Base-by-base conservation (phyloP, 2,113 vertebrate species). In the Etheostoma spectabile region DNA sequence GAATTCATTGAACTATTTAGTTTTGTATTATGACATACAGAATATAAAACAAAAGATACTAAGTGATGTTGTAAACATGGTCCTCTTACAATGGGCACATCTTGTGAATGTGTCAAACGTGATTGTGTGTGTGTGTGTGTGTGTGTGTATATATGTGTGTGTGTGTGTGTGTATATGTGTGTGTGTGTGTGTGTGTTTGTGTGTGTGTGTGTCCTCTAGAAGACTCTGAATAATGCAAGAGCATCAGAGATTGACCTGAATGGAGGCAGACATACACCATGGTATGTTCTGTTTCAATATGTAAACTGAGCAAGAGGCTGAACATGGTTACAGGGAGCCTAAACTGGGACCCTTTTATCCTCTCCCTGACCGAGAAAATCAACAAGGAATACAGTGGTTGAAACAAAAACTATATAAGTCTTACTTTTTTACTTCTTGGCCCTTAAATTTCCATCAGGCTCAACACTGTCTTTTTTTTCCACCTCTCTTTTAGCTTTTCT, bases 241-340 rank as follows among this genome's bases (percentile, higher is more conserved):
- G 84, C 85, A 80, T 92, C 90, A 94, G 92, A 94, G 93, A 90
- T 89, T 83, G 87, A 94, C 94, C 94, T 95, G 94, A 94, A 94
- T 95, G 93, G 92, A 93, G 86, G 87, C 94, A 92, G 93, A 93
- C 92, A 92, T 89, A 93, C 93, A 89, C 91, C 77, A 74, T 82
- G 87, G 91, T 90, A 91, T 91, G 93, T 94, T 93, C 95, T 93
- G 92, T 93, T 94, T 92, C 86, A 92, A 90, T 91, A 93, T 94
- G 94, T 95, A 95, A 95, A 95, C 95, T 92, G 93, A 93, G 89
- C 94, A 92, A 93, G 93, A 92, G 94, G 92, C 92, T 88, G 85
- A 94, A 89, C 80, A 92, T 93, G 94, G 87, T 90, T 70, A 86
- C 90, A 90, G 88, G 93, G 94, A 92, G 89, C 91, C 90, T 80